A percentile compares a stretch with the other conserved stretches of the same genome.
These are phyloP conservation scores for Rhabdomys pumilio DNA, from an alignment of 2,797 vertebrate genomes.

Conservation along the genomic window DNA sequence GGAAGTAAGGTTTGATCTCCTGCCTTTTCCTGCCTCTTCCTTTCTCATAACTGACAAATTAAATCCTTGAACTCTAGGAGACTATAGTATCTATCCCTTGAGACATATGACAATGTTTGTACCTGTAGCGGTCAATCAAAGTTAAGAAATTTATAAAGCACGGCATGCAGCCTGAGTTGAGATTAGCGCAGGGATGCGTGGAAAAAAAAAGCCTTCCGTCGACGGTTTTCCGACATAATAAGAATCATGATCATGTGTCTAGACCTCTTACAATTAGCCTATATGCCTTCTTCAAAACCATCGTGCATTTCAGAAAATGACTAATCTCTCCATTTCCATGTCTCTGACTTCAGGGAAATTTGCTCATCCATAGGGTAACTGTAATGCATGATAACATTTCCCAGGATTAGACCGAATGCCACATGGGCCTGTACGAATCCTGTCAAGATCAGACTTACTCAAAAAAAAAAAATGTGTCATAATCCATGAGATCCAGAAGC, in stretches of 20 bases:
- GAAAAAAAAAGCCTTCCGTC: constrained; percentile 60
- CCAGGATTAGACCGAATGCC: constrained; percentile 65
- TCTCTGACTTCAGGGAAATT: constrained; percentile 72
- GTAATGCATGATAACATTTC: constrained; percentile 68
- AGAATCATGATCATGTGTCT: constrained; percentile 55
- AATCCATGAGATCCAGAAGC: neutral
- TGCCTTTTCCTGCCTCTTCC: neutral
- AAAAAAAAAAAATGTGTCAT: neutral
- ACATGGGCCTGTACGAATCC: constrained; percentile 58
- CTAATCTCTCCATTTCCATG: constrained; percentile 64
- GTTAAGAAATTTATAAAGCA: constrained; percentile 20
- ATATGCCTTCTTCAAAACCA: constrained; percentile 58
- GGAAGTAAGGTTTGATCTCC: neutral
- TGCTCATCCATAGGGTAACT: constrained; percentile 71
- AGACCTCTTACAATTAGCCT: constrained; percentile 43
- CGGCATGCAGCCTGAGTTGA: neutral
- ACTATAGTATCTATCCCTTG: neutral
- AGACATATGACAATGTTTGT: constrained; percentile 46
- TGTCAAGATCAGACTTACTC: constrained; percentile 58
- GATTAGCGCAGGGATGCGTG: constrained; percentile 19
- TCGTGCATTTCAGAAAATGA: constrained; percentile 67
- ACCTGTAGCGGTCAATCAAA: neutral
- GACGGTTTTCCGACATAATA: constrained; percentile 62
- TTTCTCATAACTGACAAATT: constrained; percentile 46
- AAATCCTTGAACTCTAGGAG: neutral